Evolutionary conservation across 2,888 invertebrate genomes (phyloP), one percentile per base, ranked within the genome.

Genomic region (Zaprionus bogoriensis): DNA sequence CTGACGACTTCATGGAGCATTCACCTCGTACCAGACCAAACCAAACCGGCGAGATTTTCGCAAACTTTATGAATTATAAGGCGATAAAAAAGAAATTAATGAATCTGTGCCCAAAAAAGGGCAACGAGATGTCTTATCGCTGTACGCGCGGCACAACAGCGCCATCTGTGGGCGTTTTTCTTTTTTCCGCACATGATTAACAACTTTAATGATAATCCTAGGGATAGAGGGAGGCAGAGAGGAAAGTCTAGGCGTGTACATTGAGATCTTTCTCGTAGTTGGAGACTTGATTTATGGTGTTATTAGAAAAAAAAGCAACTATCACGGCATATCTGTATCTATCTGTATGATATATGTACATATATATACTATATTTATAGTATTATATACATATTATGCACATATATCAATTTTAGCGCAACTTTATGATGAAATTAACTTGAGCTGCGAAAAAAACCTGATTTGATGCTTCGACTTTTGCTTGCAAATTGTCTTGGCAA

Each of bases 251-350:
- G 14, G 30, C 28, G 20, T 36, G 52, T 17, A 61, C 48, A 62
- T 59, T 47, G 19, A 47, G 46, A 51, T 62, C 22, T 25, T 46
- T 23, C 17, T 17, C 14, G 4, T 27, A 52, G 55, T 36, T 44
- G 42, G 10, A 14, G 32, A 5, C 51, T 57, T 66, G 71, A 71
- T 71, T 71, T 66, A 70, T 70, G 58, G 30, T 30, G 54, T 23
- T 22, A 23, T 41, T 52, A 41, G 32, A 36, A 6, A 17, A 36
- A n/a, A n/a, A n/a, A n/a, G n/a, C n/a, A n/a, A n/a, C n/a, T n/a
- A n/a, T n/a, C n/a, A n/a, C 10, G 27, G 27, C 10, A 27, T 12
- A 50, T 3, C 19, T n/a, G 20, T 23, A 50, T 52, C 20, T 41
- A 57, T 64, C 62, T 39, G 23, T 44, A 28, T 32, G 6, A 25